phyloP scores from a whole-genome alignment of 2,797 vertebrate species.

The Pelochelys cantorii region DNA sequence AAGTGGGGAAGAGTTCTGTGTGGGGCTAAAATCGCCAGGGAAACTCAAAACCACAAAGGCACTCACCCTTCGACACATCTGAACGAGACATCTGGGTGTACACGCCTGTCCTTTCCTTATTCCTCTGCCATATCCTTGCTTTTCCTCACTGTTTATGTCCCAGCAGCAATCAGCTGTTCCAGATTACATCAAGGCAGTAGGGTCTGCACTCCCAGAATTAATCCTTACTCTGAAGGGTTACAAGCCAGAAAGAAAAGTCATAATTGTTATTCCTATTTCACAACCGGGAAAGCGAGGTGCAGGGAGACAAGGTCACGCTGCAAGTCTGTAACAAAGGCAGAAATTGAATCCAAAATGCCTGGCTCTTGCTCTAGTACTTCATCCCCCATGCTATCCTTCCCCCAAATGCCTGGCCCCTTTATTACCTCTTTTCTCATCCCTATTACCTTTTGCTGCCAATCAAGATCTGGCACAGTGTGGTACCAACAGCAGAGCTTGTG shows the following conservation, averaged over 20 bases:
- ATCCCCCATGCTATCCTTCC: not conserved
- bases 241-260: rapidly evolving
- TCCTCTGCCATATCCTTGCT: not conserved
- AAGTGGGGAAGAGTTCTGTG: conserved; percentile 21
- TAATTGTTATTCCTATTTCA: not conserved
- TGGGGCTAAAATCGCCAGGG: not conserved
- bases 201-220: not conserved
- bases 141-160: not conserved
- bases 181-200: not conserved
- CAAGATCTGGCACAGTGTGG: not conserved
- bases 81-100: not conserved
- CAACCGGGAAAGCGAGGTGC: rapidly evolving
- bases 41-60: not conserved
- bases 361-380: not conserved
- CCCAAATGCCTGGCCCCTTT: not conserved
- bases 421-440: not conserved
- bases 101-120: no score
- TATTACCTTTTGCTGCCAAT: not conserved
- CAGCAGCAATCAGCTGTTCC: not conserved
- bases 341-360: not conserved
- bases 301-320: rapidly evolving
- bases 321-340: not conserved
- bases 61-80: not conserved
- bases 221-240: not conserved
- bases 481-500: rapidly evolving